Conservation (phyloP, 2,888 invertebrate genomes). For the Protonemura montana region DNA sequence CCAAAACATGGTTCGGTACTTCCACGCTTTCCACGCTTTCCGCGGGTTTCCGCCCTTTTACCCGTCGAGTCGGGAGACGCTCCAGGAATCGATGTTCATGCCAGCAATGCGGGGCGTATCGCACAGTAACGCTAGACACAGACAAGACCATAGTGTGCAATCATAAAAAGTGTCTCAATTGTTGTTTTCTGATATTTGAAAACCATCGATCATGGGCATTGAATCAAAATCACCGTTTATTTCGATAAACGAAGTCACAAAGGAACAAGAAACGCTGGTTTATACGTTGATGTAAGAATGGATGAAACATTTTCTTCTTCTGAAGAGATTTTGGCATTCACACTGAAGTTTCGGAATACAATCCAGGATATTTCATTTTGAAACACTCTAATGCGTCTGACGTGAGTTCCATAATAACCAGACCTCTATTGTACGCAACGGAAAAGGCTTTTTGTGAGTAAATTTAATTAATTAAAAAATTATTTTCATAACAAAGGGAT, state of each 20-base stretch:
- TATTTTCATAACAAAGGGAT: conserved; percentile 19
- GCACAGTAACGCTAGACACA: not conserved
- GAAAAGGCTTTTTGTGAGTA: not conserved
- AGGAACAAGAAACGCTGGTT: not conserved
- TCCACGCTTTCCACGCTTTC: not conserved
- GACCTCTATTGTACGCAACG: not conserved
- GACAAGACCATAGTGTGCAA: not conserved
- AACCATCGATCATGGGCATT: not conserved
- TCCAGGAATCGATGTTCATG: not conserved
- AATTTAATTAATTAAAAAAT: conserved; percentile 27
- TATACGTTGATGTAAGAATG: not conserved
- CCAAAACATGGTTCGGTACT: conserved; percentile 16
- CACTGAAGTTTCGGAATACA: not conserved
- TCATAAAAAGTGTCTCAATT: not conserved
- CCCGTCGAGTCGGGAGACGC: not conserved
- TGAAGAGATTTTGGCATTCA: not conserved
- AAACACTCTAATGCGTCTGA: conserved; percentile 1
- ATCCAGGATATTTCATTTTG: not conserved
- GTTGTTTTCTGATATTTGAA: not conserved
- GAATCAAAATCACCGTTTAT: not conserved
- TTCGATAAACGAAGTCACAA: conserved; percentile 7
- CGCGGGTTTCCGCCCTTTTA: not conserved
- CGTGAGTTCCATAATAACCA: not conserved
- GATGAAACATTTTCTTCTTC: not conserved
- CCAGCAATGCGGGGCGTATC: not conserved